Evolutionary conservation across 2,797 vertebrate species (phyloP), one percentile per base, ranked within the genome.

Genomic region (Ceryle rudis): DNA sequence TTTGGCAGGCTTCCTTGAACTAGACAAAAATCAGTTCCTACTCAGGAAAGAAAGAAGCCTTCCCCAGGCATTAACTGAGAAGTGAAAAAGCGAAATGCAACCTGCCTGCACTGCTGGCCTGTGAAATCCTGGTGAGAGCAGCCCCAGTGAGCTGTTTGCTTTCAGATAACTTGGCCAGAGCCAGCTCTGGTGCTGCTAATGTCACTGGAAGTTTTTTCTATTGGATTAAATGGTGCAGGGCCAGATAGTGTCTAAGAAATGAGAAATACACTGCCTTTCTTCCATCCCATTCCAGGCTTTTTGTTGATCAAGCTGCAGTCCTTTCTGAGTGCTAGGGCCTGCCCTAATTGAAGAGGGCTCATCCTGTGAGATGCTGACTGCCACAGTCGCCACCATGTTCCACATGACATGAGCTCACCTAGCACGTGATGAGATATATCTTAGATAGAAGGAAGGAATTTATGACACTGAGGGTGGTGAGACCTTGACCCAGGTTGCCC

Each of bases 51-150:
- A 52, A 82, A 41, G 71, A 87, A 96, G 77, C 86, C 74, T 93
- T 96, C 93, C 71, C 14, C 1, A 3, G 65, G 55, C 60, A 71
- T 87, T 96, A 70, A 87, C 14, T 55, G 90, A 86, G 89, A 96
- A 94, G 74, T 39, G 72, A 89, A 96, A 96, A 89, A 90, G 64
- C 7, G 26, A 95, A 94, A 87, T 35, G 71, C 62, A 86, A 97
- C 67, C 91, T 89, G 55, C 26, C 41, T 33, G 21, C 5, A 0
- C 80, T 84, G 52, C 71, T 91, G 82, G 51, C 23, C 3, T 61
- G 41, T 11, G 23, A 88, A 83, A 87, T 86, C 91, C 69, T 1
- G 0, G 73, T 0, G 0, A 84, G 83, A 92, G 55, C 86, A 89
- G 60, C 47, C 25, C 71, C 55, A 9, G 15, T 23, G 81, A 69